phyloP scores from a whole-genome alignment of 2,888 invertebrate genomes.

The Watsonalla cultraria region DNA sequence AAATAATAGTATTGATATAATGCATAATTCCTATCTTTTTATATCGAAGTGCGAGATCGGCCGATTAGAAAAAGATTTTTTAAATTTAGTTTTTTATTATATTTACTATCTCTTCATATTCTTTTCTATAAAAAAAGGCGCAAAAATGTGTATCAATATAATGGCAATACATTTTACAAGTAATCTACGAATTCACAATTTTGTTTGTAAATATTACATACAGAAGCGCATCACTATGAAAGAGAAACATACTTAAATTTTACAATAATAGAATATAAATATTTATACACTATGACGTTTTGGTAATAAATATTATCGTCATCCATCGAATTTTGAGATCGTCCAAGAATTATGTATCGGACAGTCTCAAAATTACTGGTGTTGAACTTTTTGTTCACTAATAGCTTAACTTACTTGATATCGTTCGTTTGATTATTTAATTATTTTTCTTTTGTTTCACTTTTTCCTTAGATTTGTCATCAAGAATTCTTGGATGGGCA shows the following conservation, averaged over 20 bases:
- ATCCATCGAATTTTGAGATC: slow-evolving; percentile 57
- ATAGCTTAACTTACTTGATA: slow-evolving; percentile 8
- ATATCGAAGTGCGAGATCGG: no score
- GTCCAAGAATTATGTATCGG: slow-evolving; percentile 68
- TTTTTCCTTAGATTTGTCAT: slow-evolving; percentile 31
- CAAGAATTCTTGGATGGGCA: slow-evolving; percentile 49
- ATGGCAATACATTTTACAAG: slow-evolving; percentile 8
- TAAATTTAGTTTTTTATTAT: no score
- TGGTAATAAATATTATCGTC: slow-evolving; percentile 26
- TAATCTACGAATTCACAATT: slow-evolving; percentile 17
- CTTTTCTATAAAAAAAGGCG: neutral
- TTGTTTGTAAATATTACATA: slow-evolving; percentile 51
- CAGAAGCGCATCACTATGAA: slow-evolving; percentile 24
- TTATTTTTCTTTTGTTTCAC: slow-evolving; percentile 15
- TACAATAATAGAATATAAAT: slow-evolving; percentile 14
- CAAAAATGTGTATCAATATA: neutral
- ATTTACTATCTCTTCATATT: no score
- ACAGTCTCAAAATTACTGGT: slow-evolving; percentile 62
- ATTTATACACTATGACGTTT: slow-evolving; percentile 21
- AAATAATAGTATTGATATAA: no score
- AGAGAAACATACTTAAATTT: slow-evolving; percentile 17
- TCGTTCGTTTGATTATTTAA: slow-evolving; percentile 13
- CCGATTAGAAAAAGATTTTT: no score
- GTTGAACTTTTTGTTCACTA: slow-evolving; percentile 1
- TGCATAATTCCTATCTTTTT: no score